Evolutionary conservation across 1,140 invertebrate genomes (phyloP), one percentile per base, ranked within the genome.

Genomic region (Camponotus floridanus): DNA sequence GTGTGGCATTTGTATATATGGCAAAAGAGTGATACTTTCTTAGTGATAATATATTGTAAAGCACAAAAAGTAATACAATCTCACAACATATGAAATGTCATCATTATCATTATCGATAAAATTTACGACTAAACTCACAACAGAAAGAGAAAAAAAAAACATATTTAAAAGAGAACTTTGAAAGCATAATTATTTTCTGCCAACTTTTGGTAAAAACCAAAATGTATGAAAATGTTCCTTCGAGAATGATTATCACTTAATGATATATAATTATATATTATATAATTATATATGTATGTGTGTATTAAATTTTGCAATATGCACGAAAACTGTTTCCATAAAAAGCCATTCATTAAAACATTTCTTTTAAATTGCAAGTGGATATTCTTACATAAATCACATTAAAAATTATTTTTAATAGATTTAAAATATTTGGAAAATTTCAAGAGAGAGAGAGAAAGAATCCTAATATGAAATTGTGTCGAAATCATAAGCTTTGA

Each of bases 1-100:
- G 65, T 68, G 86, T 81, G 88, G 78, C 76, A 86, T 86, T 86
- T 92, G 88, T 92, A 91, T 68, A 91, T 91, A 92, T 21, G 45
- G 79, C 45, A 42, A 85, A 18, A 65, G 48, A 79, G 88, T 81
- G 48, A 71, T 87, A 91, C 62, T 67, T 91, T 90, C 36, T 62
- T 91, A 90, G 81, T 78, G 64, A 91, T 90, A 89, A 84, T 89
- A 85, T 57, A n/a, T 45, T 70, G 48, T 81, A 81, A 87, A 86
- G 80, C 86, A 90, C 76, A 87, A 89, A 86, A 42, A 84, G 86
- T 67, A 42, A 51, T 51, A 65, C 8, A 70, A 81, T 11, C 18
- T 61, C 51, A 48, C 1, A 11, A n/a, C n/a, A 51, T 33, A 65
- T 81, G 45, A 31, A 89, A 42, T 78, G 81, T 78, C 59, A 55